Percentiles rank a stretch among this genome's conserved stretches.
phyloP scores from a whole-genome alignment of 2,797 vertebrate genomes.

The Pampus argenteus region DNA sequence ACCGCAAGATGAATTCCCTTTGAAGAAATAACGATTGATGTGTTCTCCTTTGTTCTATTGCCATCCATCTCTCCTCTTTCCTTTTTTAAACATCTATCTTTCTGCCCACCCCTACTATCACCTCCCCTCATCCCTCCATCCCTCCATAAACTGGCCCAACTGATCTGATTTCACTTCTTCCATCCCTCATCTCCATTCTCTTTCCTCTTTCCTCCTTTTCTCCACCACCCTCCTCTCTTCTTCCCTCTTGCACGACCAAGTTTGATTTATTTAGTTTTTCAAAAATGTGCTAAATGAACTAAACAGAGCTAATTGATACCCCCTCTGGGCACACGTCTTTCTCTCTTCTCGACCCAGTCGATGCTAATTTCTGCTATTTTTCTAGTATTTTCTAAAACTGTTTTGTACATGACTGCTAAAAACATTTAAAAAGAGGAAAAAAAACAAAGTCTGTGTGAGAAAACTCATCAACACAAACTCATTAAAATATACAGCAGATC shows the following conservation, averaged over 20 bases:
- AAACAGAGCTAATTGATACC: slow-evolving; percentile 35
- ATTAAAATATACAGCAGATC: slow-evolving; percentile 9
- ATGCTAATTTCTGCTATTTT: slow-evolving; percentile 31
- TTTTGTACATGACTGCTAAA: slow-evolving; percentile 3
- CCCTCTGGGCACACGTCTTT: slow-evolving; percentile 11
- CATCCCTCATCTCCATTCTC: neutral
- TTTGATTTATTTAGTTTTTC: slow-evolving; percentile 44
- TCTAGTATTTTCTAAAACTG: slow-evolving; percentile 1
- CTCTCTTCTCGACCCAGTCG: slow-evolving; percentile 11
- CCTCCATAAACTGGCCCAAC: neutral
- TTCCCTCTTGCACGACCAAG: slow-evolving; percentile 4
- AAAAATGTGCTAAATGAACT: slow-evolving; percentile 40
- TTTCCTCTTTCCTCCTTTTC: neutral
- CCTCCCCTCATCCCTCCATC: slow-evolving; percentile 12
- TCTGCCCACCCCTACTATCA: neutral
- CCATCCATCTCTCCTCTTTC: slow-evolving; percentile 37
- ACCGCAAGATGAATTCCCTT: slow-evolving; percentile 55
- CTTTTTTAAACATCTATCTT: slow-evolving; percentile 25
- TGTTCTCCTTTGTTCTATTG: slow-evolving; percentile 57
- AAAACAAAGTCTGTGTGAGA: neutral
- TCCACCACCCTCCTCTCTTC: neutral
- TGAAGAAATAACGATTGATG: slow-evolving; percentile 62
- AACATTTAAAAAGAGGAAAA: neutral
- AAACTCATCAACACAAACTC: slow-evolving; percentile 10
- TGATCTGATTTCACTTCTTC: neutral